Percentiles rank a stretch among this genome's conserved stretches.
Evolutionary conservation across 2,113 vertebrate species (phyloP).

Genomic region (Hassar affinis): DNA sequence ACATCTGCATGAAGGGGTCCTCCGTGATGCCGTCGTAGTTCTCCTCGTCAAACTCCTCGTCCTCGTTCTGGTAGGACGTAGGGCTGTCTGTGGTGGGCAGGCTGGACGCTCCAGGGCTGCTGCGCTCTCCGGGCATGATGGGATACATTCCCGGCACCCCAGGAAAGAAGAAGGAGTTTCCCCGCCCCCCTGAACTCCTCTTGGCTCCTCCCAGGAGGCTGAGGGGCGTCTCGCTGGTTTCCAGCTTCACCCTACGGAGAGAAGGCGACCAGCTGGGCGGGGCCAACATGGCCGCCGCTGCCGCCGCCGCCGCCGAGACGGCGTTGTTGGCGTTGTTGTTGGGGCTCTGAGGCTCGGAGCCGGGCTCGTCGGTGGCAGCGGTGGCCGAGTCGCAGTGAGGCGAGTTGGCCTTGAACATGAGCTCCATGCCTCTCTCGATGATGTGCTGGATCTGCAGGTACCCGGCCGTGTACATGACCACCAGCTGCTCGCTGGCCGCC

Average conservation of each 20-base stretch:
- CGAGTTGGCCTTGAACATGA: conserved; percentile 97
- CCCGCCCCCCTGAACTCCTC: conserved; percentile 59
- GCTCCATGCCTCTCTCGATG: conserved; percentile 93
- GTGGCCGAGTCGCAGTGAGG: conserved; percentile 98
- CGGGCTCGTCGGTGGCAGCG: conserved; percentile 87
- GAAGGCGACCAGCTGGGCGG: conserved; percentile 80
- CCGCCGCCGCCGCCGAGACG: conserved; percentile 53
- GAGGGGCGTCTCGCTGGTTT: conserved; percentile 77
- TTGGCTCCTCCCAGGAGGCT: conserved; percentile 59
- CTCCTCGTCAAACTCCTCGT: conserved; percentile 95
- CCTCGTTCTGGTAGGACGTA: conserved; percentile 96
- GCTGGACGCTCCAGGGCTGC: conserved; percentile 91
- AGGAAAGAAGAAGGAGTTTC: conserved; percentile 63
- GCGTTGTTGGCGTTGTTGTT: conserved; percentile 64
- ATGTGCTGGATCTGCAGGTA: conserved; percentile 99
- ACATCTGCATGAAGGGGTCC: conserved; percentile 88
- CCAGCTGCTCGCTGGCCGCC: conserved; percentile 97
- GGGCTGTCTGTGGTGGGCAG: conserved; percentile 96
- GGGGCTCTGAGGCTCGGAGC: conserved; percentile 93
- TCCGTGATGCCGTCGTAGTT: conserved; percentile 89
- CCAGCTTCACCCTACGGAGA: conserved; percentile 85
- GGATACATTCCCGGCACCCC: conserved; percentile 72
- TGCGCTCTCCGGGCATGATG: conserved; percentile 69
- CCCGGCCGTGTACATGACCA: conserved; percentile 98
- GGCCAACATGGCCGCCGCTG: conserved; percentile 66